Evolutionary conservation across 2,888 invertebrate species (phyloP).

Genomic region (Dicranocentrus wangi): DNA sequence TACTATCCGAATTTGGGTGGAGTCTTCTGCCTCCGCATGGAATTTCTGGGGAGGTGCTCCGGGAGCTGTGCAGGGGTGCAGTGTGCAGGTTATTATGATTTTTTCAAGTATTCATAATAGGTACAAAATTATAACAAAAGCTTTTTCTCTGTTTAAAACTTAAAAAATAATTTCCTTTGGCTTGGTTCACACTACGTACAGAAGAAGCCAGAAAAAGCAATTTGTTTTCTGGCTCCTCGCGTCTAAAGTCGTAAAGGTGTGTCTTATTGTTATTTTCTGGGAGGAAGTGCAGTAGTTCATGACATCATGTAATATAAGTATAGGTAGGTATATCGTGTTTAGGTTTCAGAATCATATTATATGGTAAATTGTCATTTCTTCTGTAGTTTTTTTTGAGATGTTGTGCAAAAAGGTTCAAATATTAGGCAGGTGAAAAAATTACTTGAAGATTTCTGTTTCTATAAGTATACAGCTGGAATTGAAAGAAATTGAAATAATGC

Average conservation of each 20-base stretch:
- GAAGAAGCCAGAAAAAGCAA: no score
- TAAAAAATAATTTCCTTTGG: not conserved
- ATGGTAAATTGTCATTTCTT: no score
- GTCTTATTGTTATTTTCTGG: conserved; percentile 5
- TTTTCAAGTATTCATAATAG: not conserved
- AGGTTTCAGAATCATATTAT: no score
- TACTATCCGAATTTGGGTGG: conserved; percentile 89
- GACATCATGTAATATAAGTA: no score
- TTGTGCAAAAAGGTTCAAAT: conserved; percentile 30
- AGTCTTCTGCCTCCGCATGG: conserved; percentile 88
- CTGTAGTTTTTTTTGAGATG: conserved; percentile 1
- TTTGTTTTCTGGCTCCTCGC: no score
- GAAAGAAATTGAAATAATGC: conserved; percentile 23
- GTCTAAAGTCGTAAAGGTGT: no score
- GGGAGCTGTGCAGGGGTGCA: conserved; percentile 83
- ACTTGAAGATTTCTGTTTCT: conserved; percentile 17
- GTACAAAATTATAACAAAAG: not conserved
- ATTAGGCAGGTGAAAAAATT: conserved; percentile 16
- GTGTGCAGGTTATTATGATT: conserved; percentile 64
- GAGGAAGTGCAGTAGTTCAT: not conserved
- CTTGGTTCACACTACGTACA: not conserved
- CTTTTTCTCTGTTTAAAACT: not conserved
- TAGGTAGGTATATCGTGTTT: not conserved
- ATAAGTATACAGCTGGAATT: conserved; percentile 18
- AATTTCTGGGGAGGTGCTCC: conserved; percentile 97